phyloP scores from a whole-genome alignment of 2,113 vertebrate genomes.

The Nipponia nippon region DNA sequence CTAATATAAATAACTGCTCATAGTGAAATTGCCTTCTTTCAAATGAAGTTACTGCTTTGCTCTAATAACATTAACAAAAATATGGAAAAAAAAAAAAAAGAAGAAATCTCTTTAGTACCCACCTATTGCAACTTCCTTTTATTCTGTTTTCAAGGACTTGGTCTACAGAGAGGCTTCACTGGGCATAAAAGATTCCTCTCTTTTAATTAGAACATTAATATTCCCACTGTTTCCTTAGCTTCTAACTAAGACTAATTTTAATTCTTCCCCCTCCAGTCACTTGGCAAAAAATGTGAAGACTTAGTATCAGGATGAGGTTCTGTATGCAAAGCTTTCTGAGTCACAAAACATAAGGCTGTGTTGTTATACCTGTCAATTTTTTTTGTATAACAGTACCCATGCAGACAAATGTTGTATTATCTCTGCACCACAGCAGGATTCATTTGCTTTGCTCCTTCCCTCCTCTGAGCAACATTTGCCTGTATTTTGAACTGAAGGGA shows the following conservation, averaged over 20 bases:
- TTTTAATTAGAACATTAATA: slow-evolving; percentile 55
- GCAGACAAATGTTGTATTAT: slow-evolving; percentile 58
- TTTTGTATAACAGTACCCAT: neutral
- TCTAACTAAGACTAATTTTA: slow-evolving; percentile 13
- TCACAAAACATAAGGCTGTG: neutral
- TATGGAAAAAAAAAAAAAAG: neutral
- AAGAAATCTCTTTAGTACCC: neutral
- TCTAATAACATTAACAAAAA: neutral
- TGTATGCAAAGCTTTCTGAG: neutral
- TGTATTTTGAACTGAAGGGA: slow-evolving; percentile 31
- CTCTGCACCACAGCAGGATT: slow-evolving; percentile 32
- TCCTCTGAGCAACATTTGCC: neutral
- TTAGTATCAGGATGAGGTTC: slow-evolving; percentile 19
- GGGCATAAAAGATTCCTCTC: neutral
- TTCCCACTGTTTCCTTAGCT: slow-evolving; percentile 24
- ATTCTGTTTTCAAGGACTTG: slow-evolving; percentile 6
- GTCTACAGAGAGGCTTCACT: slow-evolving; percentile 7
- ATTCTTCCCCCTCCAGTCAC: slow-evolving; percentile 21
- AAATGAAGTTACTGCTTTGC: neutral
- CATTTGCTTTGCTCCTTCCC: slow-evolving; percentile 31
- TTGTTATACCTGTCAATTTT: slow-evolving; percentile 30
- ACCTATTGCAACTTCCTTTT: neutral
- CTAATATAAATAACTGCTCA: neutral
- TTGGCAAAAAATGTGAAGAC: slow-evolving; percentile 29
- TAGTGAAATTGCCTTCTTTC: neutral